These are phyloP conservation scores for Drosophila eugracilis DNA, from an alignment of 1,140 invertebrate species.

Conservation along the genomic window DNA sequence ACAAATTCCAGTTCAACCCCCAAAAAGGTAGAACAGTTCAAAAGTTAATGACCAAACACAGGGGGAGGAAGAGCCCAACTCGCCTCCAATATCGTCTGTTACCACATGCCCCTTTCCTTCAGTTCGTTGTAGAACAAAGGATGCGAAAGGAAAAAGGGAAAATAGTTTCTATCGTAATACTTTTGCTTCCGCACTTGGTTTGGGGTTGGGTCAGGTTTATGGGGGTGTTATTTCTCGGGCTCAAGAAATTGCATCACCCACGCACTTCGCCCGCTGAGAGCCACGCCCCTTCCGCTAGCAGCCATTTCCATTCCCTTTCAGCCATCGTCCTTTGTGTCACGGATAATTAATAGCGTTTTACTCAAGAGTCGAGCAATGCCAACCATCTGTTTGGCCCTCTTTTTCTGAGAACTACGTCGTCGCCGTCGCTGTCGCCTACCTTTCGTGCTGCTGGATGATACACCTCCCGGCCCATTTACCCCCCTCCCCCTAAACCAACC, in stretches of 20 bases:
- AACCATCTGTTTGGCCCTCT: constrained; percentile 71
- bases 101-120: neutral
- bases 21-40: constrained; percentile 65
- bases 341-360: constrained; percentile 82
- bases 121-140: constrained; percentile 34
- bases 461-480: constrained; percentile 7
- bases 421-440: constrained; percentile 11
- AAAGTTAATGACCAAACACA: constrained; percentile 78
- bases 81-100: neutral
- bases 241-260: constrained; percentile 42
- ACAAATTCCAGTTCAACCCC: constrained; percentile 1
- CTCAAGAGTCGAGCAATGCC: constrained; percentile 76
- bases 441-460: constrained; percentile 11
- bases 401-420: constrained; percentile 8
- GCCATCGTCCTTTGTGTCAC: constrained; percentile 19
- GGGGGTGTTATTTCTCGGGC: constrained; percentile 15
- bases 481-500: neutral
- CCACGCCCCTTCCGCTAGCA: constrained; percentile 2
- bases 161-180: constrained; percentile 63
- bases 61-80: constrained; percentile 7
- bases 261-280: constrained; percentile 20
- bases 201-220: constrained; percentile 15
- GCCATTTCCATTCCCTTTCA: neutral
- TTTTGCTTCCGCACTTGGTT: constrained; percentile 71
- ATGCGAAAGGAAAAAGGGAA: constrained; percentile 27